A percentile compares a stretch with the other conserved stretches of the same genome.
Conservation (phyloP, 2,888 invertebrate genomes). For the Rhamnusium bicolor region DNA sequence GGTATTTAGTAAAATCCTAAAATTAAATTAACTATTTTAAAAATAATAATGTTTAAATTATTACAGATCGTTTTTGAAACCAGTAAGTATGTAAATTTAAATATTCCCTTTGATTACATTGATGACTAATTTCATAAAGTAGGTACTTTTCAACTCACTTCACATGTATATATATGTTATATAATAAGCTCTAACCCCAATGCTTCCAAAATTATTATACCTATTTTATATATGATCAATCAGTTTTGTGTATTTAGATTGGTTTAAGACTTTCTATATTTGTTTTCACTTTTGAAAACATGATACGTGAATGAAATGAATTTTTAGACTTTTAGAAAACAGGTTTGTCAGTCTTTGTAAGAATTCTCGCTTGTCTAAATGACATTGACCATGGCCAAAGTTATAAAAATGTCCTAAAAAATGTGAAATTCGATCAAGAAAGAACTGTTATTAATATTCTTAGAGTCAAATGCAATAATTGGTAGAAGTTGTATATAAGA, state of each 20-base stretch:
- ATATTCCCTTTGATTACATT: no score
- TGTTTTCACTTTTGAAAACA: background rate
- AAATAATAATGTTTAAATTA: no score
- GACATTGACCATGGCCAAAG: background rate
- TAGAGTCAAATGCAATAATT: no score
- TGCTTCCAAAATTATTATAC: background rate
- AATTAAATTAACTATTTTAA: no score
- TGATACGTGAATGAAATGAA: background rate
- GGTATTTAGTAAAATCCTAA: no score
- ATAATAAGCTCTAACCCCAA: constrained; percentile 43
- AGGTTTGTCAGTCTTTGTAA: no score
- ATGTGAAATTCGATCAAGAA: background rate
- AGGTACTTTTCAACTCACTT: constrained; percentile 12
- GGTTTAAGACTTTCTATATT: background rate
- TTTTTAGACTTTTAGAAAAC: no score
- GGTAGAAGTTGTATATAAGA: no score
- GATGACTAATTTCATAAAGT: background rate
- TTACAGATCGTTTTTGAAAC: no score
- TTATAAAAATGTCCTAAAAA: background rate
- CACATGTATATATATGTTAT: constrained; percentile 17
- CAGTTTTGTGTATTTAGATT: background rate
- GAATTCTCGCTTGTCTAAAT: no score
- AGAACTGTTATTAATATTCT: background rate
- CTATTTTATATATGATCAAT: background rate
- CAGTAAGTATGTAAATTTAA: no score